These are phyloP conservation scores for Sphyrna mokarran DNA, from an alignment of 2,113 vertebrate species.

Conservation along the genomic window DNA sequence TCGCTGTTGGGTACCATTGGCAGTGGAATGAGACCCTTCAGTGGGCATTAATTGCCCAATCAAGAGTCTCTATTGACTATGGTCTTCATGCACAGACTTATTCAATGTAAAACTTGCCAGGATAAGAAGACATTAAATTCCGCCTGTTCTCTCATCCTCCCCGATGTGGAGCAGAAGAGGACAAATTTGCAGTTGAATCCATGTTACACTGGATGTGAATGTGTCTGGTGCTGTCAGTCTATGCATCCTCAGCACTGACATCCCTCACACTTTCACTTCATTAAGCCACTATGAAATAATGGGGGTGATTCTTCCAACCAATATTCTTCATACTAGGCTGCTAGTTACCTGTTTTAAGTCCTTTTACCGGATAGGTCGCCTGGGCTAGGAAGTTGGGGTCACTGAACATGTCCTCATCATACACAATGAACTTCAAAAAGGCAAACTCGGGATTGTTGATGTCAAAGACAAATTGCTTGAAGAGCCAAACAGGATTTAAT, in stretches of 20 bases:
- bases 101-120: background rate
- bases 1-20: background rate
- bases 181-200: background rate
- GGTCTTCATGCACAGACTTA: no score
- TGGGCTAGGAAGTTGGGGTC: conserved; percentile 81
- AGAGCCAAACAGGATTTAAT: conserved; percentile 71
- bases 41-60: background rate
- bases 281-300: background rate
- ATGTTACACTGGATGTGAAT: background rate
- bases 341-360: conserved; percentile 67
- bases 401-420: conserved; percentile 83
- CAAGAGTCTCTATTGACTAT: no score
- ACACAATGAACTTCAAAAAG: conserved; percentile 73
- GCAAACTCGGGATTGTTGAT: conserved; percentile 72
- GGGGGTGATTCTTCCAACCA: no score
- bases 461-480: conserved; percentile 75
- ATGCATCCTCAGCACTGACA: background rate
- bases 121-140: background rate
- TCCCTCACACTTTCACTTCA: background rate
- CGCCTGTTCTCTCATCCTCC: background rate
- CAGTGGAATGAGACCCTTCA: background rate
- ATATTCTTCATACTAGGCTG: background rate
- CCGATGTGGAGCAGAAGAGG: background rate
- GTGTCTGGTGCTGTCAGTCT: background rate
- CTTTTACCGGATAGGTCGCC: conserved; percentile 67